A percentile compares a stretch with the other conserved stretches of the same genome.
These are phyloP conservation scores for Sylvicola cinctus DNA, from an alignment of 2,888 invertebrate species.

Conservation along the genomic window DNA sequence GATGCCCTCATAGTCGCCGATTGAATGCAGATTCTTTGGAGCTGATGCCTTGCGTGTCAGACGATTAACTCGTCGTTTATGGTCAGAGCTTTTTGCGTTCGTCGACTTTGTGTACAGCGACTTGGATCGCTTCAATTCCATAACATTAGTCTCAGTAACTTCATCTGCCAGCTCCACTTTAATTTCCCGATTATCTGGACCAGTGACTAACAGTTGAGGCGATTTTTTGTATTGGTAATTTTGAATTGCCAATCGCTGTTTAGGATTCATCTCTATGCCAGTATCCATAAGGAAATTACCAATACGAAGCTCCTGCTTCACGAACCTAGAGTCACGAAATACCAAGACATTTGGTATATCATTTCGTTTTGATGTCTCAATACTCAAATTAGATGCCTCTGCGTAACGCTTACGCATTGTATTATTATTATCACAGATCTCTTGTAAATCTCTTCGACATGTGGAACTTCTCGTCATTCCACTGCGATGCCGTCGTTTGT, in stretches of 20 bases:
- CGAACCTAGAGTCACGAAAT: conserved; percentile 23
- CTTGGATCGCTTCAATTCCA: conserved; percentile 3
- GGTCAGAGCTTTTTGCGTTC: not conserved
- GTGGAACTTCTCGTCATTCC: conserved; percentile 18
- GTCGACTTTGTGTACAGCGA: conserved; percentile 3
- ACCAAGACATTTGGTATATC: conserved; percentile 24
- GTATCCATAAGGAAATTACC: conserved; percentile 24
- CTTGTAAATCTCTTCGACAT: conserved; percentile 18
- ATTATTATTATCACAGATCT: conserved; percentile 7
- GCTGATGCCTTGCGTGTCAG: not conserved
- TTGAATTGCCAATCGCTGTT: conserved; percentile 11
- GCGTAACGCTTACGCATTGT: not conserved
- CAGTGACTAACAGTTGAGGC: conserved; percentile 20
- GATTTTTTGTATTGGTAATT: conserved; percentile 7
- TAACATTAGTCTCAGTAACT: not conserved
- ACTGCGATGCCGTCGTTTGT: conserved; percentile 1
- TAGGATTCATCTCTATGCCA: conserved; percentile 20
- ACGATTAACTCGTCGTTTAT: not conserved
- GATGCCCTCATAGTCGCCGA: not conserved
- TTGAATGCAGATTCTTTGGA: not conserved
- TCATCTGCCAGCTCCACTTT: conserved; percentile 5
- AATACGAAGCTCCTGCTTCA: conserved; percentile 23
- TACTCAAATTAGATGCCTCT: not conserved
- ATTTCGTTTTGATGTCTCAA: conserved; percentile 10
- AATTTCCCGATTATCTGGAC: conserved; percentile 22